phyloP scores from a whole-genome alignment of 2,113 vertebrate genomes.

The Protomyctophum bolini region DNA sequence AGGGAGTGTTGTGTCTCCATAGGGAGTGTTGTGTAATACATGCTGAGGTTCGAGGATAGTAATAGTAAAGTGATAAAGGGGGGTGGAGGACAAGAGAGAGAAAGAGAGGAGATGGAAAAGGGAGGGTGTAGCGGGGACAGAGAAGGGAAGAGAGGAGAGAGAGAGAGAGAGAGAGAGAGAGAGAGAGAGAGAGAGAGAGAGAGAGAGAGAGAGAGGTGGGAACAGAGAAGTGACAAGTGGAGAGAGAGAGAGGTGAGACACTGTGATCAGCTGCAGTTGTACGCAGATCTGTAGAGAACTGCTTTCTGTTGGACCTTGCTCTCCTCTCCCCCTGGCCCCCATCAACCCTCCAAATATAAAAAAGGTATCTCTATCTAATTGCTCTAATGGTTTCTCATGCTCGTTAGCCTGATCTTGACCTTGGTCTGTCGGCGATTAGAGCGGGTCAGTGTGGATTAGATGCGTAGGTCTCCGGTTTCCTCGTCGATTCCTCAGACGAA shows the following conservation, averaged over 20 bases:
- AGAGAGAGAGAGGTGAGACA: background rate
- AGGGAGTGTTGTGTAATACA: no score
- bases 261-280: background rate
- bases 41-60: no score
- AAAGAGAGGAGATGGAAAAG: no score
- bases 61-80: no score
- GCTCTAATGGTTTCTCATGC: slow-evolving; percentile 74
- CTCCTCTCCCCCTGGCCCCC: slow-evolving; percentile 52
- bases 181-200: slow-evolving; percentile 7
- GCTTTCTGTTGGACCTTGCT: background rate
- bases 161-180: background rate
- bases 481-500: no score
- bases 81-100: background rate
- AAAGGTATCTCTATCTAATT: slow-evolving; percentile 76
- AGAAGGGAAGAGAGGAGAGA: background rate
- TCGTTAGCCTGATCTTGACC: slow-evolving; percentile 76
- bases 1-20: no score
- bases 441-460: slow-evolving; percentile 73
- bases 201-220: background rate
- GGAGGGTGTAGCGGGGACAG: no score
- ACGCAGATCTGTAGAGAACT: no score
- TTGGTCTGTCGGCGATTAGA: slow-evolving; percentile 70
- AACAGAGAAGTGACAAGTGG: background rate
- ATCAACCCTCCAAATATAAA: slow-evolving; percentile 51
- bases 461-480: slow-evolving; percentile 51